phyloP scores from a whole-genome alignment of 1,140 invertebrate species.

The Trichonephila inaurata region DNA sequence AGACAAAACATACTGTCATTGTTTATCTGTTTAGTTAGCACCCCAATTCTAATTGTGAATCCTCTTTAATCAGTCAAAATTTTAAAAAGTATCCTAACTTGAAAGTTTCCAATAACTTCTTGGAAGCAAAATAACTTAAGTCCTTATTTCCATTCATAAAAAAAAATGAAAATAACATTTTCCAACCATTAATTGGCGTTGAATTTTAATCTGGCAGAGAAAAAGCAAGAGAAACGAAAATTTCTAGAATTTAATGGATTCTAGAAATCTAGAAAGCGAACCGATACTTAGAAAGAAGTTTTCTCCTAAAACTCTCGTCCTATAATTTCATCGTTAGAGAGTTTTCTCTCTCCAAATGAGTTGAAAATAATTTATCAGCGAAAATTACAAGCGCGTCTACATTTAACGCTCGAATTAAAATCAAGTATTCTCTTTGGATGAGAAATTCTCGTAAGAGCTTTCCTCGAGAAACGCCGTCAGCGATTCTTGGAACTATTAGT shows the following conservation, averaged over 20 bases:
- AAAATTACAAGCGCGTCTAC: constrained; percentile 4
- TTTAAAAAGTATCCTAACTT: too few relatives aligned
- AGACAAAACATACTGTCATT: too few relatives aligned
- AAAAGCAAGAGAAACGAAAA: background rate
- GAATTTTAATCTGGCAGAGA: background rate
- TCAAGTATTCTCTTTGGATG: constrained; percentile 4
- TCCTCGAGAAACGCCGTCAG: background rate
- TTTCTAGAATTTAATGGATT: background rate
- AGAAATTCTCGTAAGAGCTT: background rate
- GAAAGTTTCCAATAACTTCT: too few relatives aligned
- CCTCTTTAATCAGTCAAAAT: too few relatives aligned
- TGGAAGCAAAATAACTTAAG: background rate
- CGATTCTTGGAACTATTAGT: background rate
- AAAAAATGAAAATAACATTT: background rate
- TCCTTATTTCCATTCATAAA: background rate
- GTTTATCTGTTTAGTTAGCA: too few relatives aligned
- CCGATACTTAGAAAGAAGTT: background rate
- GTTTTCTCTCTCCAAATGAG: background rate
- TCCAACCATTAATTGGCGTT: background rate
- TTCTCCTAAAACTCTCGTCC: background rate
- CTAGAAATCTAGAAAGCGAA: background rate
- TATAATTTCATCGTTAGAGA: background rate
- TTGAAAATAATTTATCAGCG: constrained; percentile 16
- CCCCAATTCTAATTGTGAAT: too few relatives aligned
- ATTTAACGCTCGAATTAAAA: constrained; percentile 32